Base-by-base conservation (phyloP, 2,113 vertebrate genomes). In the Ramphastos sulfuratus region DNA sequence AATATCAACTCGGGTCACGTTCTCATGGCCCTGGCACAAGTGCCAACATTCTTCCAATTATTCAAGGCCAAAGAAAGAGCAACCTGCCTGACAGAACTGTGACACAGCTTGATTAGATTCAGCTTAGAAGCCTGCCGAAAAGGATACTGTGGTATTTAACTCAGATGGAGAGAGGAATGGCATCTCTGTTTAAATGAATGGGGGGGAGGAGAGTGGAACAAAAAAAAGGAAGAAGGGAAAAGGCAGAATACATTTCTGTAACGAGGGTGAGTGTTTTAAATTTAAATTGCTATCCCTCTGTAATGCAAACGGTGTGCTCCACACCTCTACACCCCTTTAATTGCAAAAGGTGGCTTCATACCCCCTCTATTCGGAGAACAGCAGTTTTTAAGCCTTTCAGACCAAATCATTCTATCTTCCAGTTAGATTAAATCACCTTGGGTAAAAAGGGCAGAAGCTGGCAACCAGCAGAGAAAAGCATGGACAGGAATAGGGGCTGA, bases 101-200 rank as follows among this genome's bases (percentile, higher is more conserved):
- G 96, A 97, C 97, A 97, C 96, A 94, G 97, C 97, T 96, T 97
- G 98, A 97, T 97, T 97, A 97, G 97, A 98, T 97, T 96, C 95
- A 96, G 95, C 96, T 97, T 96, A 96, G 97, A 97, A 97, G 97
- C 94, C 91, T 96, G 97, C 96, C 91, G 96, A 96, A 97, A 97
- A 96, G 93, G 95, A 97, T 96, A 94, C 93, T 65, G 72, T 77
- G 94, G 91, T 94, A 97, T 92, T 95, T 75, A 72, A 94, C 77
- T 95, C 90, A 94, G 96, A 94, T 84, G 94, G 88, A 80, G 95
- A 94, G 87, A 95, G 89, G 84, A 94, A 95, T 89, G 86, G 84
- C 74, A 94, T 94, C 90, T 95, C 93, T 95, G 87, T 96, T 97
- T 65, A 94, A 93, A 91, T 3, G 65, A 94, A 44, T 23, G 2